Base-by-base conservation (phyloP, 37 sponge, comb jelly and placozoan species). In the Halichondria panicea region DNA sequence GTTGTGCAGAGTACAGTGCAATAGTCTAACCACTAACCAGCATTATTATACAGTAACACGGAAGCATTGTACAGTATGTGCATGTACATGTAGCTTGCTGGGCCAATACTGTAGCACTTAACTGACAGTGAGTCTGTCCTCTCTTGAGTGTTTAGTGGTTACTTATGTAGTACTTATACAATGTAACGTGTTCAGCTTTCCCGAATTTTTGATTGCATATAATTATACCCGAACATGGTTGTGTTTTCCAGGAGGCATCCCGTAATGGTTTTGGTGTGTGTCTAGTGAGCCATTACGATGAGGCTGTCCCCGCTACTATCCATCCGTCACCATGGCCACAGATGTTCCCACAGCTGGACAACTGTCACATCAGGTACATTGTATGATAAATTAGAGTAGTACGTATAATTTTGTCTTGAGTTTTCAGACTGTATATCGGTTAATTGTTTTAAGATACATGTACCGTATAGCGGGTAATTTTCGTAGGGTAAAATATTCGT, bases 301-400 rank as follows among this genome's bases (percentile, higher is more conserved):
- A 58, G 21, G 24, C 60, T n/a, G 27, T 58, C 7, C 60, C 60
- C 15, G 8, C 15, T 58, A 52, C 43, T 36, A 72, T 50, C 3
- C 84, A 80, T 55, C 78, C 85, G 18, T 90, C 91, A 7, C 86
- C 91, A 25, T 90, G 85, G 91, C 78, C 78, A 13, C 61, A 76
- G 31, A 32, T 65, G 38, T 90, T 90, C 30, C 81, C 85, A 1
- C 78, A 84, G 33, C 69, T 90, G 12, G 0, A 37, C 21, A 50
- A 80, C 46, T 90, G 85, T 54, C 71, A 71, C 76, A 74, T 62
- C 45, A 55, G 55, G 91, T 90, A 43, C 71, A 63, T 72, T 2
- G 40, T 8, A 11, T 48, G 52, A 15, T 48, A 48, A 15, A 18
- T 11, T 48, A 48, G 52, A 18, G 52, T 48, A 15, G 11, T 11